Conservation (phyloP, 2,888 invertebrate genomes). For the Euplexia lucipara region DNA sequence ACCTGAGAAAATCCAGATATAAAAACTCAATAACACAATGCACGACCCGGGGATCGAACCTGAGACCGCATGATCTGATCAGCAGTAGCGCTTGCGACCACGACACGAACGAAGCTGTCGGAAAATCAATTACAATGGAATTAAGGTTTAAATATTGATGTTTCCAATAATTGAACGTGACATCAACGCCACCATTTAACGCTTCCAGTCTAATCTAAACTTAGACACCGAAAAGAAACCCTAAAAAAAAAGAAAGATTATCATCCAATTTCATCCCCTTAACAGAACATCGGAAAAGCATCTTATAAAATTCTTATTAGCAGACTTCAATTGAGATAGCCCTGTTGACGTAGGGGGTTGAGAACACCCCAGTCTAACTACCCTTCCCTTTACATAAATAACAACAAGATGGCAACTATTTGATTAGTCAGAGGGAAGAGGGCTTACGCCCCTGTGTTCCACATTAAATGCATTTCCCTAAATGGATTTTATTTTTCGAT, state of each 20-base stretch:
- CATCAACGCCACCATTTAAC: neutral
- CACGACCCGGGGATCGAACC: no score
- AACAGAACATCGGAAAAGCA: constrained; percentile 60
- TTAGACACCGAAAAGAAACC: neutral
- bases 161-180: no score
- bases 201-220: neutral
- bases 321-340: constrained; percentile 72
- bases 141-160: no score
- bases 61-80: no score
- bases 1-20: no score
- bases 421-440: constrained; percentile 80
- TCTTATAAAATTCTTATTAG: constrained; percentile 89
- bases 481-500: constrained; percentile 82
- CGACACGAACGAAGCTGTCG: no score
- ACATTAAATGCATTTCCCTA: constrained; percentile 80
- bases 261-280: constrained; percentile 21
- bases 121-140: no score
- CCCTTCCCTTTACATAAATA: constrained; percentile 78
- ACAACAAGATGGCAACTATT: constrained; percentile 84
- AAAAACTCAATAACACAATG: no score
- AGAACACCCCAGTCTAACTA: constrained; percentile 66
- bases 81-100: no score
- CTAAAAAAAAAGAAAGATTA: constrained; percentile 26
- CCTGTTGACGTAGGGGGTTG: constrained; percentile 78
- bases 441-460: constrained; percentile 72